Base-by-base conservation (phyloP, 2,797 vertebrate genomes). In the Esox lucius region DNA sequence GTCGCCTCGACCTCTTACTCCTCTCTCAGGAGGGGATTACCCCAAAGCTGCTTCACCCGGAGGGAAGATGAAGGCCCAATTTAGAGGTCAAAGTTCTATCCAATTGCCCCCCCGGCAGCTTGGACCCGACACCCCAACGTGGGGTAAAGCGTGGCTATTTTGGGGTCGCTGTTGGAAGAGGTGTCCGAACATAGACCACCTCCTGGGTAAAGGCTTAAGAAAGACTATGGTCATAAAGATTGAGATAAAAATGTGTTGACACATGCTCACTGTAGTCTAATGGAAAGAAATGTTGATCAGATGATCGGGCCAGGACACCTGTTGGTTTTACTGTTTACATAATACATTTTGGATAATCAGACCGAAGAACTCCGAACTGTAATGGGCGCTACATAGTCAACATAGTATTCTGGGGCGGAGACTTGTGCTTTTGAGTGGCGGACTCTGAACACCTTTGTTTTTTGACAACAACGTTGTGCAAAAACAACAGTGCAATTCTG, bases 11-110 rank as follows among this genome's bases (percentile, higher is more conserved):
- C 88, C 89, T 88, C 87, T 86, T 89, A 81, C 83, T 84, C 87
- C 84, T 83, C 82, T 84, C 81, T 84, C 79, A 76, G 88, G 87
- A 81, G 80, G 75, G 88, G 87, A 86, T 89, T 80, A 83, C 72
- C 51, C 53, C 65, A 75, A 75, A 81, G 83, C 81, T 72, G 70
- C 51, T 80, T 76, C 75, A 83, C 88, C 87, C 53, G 64, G 76
- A 72, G 86, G 83, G 84, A 86, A 76, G 82, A 84, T 85, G 91
- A 92, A 87, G 87, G 83, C 74, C 84, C 87, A 89, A 88, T 93
- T 90, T 89, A 91, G 89, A 87, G 92, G 91, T 94, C 92, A 92
- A 83, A 56, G 75, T 80, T 75, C 84, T 81, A 84, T 77, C 89
- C 86, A 93, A 91, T 83, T 84, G 89, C 78, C 89, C 85, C 85